Evolutionary conservation across 1,140 invertebrate genomes (phyloP), one percentile per base, ranked within the genome.

Genomic region (Trialeurodes vaporariorum): DNA sequence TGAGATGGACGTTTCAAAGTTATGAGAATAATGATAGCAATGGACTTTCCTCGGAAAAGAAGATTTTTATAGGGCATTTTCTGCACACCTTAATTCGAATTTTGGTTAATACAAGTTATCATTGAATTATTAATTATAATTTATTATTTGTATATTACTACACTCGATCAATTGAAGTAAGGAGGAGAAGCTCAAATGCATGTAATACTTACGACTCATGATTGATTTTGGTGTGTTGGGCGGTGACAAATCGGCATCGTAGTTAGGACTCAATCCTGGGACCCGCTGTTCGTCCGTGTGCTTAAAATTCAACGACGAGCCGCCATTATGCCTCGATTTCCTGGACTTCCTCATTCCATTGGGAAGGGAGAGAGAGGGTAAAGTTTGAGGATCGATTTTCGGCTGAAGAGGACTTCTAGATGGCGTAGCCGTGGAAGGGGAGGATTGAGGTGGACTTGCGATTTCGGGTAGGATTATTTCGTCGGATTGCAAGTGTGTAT

Each of bases 381-480:
- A 49, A 5, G 34, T 49, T 17, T 49, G 34, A 2, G 24, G 24
- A 59, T 59, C 23, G 17, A n/a, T 59, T 25, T 22, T 17, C n/a
- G 26, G 22, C 13, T 34, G 40, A 2, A 59, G 2, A 24, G 25
- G 17, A 2, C 21, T 27, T 59, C 59, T 49, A 59, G 24, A 23
- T 27, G 27, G 63, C n/a, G 25, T 59, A 2, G 49, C n/a, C n/a
- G 64, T 34, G 12, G 21, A 12, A 5, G n/a, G n/a, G 2, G 34
- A 1, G 11, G 58, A 58, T 17, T 65, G 34, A 9, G 64, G 64
- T 58, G 58, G 60, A 59, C 40, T 58, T 59, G 40, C 13, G 12
- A 67, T 70, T 13, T 69, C 70, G 2, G 67, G 67, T 25, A 68
- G 67, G 1, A 22, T 68, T 1, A 64, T 24, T 22, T 49, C 64